Base-by-base conservation (phyloP, 2,797 vertebrate species). In the Pseudochirops corinnae region DNA sequence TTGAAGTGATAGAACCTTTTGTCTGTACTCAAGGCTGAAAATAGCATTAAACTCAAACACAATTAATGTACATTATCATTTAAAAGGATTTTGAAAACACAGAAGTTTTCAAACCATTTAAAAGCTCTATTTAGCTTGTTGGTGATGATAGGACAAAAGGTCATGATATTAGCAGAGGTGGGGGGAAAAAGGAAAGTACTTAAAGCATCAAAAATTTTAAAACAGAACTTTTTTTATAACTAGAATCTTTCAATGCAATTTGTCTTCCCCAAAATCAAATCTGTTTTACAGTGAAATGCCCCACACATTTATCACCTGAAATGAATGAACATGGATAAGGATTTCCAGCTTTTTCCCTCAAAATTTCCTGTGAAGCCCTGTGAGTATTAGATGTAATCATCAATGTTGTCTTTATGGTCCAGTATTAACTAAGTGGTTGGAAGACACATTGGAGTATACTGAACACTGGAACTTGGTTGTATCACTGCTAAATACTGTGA, bases 71-170 rank as follows among this genome's bases (percentile, higher is more conserved):
- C 96, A 98, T 98, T 97, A 97, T 92, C 95, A 97, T 97, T 97
- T 97, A 96, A 98, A 98, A 98, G 91, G 96, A 97, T 97, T 98
- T 97, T 94, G 46, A 97, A 97, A 98, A 95, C 93, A 92, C 57
- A 94, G 62, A 98, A 96, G 96, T 98, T 97, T 95, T 94, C 90
- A 96, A 95, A 97, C 96, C 94, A 94, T 94, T 87, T 95, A 96
- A 97, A 97, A 97, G 96, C 95, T 97, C 95, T 96, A 94, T 94
- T 98, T 98, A 95, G 93, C 91, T 96, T 60, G 53, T 93, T 62
- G 62, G 50, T 94, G 46, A 62, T 96, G 95, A 92, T 92, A 18
- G 52, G 62, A 56, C 21, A 95, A 29, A 90, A 94, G 92, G 90
- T 96, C 92, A 97, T 52, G 50, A 53, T 95, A 93, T 95, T 90